Evolutionary conservation across 1,140 invertebrate genomes (phyloP), one percentile per base, ranked within the genome.

Genomic region (Araneus ventricosus): DNA sequence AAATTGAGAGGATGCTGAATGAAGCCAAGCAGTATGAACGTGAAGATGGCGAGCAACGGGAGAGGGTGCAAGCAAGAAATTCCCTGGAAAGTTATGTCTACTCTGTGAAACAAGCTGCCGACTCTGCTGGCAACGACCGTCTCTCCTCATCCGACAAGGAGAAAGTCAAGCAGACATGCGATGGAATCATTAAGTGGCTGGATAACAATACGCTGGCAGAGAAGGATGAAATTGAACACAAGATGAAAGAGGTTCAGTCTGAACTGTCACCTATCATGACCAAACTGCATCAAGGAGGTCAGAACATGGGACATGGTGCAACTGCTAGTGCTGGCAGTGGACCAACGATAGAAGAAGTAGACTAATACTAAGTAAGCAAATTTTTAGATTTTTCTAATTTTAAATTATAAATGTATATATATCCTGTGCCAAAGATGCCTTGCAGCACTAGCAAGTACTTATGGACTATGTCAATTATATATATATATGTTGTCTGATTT

Each of bases 11-110:
- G 82, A 96, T 96, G 96, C 94, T 96, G 10, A 94, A 95, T 70
- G 95, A 96, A 22, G 98, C 98, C 24, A 98, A 99, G 95, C 98
- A 98, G 95, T 99, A 98, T 96, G 52, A 92, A 52, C 52, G 94
- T 39, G 96, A 96, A 94, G 61, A 95, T 79, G 97, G 97, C 61
- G 96, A 96, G 75, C 96, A 97, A n/a, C n/a, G n/a, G n/a, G n/a
- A n/a, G n/a, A n/a, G n/a, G n/a, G n/a, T n/a, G n/a, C n/a, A n/a
- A n/a, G 95, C 95, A 6, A 94, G 94, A 79, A 96, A 96, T 93
- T 63, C 90, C 41, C 87, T 95, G 2, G 95, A 95, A 91, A 92
- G 88, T 45, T 95, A 95, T 92, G 93, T 94, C 7, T 92, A 94
- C 82, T 90, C 92, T 10, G 93, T 94, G n/a, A 94, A 95, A 79